Evolutionary conservation across 2,113 vertebrate genomes (phyloP).

Genomic region (Sprattus sprattus): DNA sequence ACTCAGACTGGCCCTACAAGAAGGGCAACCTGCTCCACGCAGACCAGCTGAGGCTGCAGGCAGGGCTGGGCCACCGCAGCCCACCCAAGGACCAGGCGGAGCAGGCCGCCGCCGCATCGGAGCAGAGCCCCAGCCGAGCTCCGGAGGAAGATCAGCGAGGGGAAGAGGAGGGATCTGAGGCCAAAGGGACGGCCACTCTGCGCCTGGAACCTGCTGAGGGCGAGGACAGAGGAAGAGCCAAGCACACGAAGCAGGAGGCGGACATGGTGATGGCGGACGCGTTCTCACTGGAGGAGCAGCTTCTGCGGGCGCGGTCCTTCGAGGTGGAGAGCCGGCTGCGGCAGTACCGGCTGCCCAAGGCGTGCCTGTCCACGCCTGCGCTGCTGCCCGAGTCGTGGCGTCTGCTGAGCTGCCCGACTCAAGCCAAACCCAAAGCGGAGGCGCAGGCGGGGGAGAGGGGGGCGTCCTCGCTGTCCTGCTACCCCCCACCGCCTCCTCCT

Average conservation of each 20-base stretch:
- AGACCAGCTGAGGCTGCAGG: slow-evolving; percentile 75
- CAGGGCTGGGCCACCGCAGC: slow-evolving; percentile 49
- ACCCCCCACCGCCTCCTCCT: slow-evolving; percentile 77
- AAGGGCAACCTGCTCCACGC: slow-evolving; percentile 81
- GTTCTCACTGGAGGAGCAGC: slow-evolving; percentile 78
- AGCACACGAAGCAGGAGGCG: slow-evolving; percentile 68
- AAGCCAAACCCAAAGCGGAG: slow-evolving; percentile 64
- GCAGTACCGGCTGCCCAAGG: slow-evolving; percentile 77
- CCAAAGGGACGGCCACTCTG: slow-evolving; percentile 43
- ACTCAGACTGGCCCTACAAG: slow-evolving; percentile 91
- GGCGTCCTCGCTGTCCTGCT: slow-evolving; percentile 78
- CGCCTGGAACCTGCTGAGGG: slow-evolving; percentile 42
- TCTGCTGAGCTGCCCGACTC: slow-evolving; percentile 65
- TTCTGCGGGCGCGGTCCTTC: slow-evolving; percentile 66
- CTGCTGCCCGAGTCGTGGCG: slow-evolving; percentile 85
- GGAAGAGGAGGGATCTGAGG: slow-evolving; percentile 56
- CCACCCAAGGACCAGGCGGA: slow-evolving; percentile 59
- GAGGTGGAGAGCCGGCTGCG: slow-evolving; percentile 80
- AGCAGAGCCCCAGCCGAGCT: slow-evolving; percentile 51
- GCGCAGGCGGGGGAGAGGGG: slow-evolving; percentile 54
- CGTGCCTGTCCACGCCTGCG: slow-evolving; percentile 63
- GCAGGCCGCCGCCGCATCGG: slow-evolving; percentile 43
- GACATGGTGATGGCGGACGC: slow-evolving; percentile 78
- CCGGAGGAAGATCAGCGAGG: slow-evolving; percentile 59
- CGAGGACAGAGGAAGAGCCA: slow-evolving; percentile 64